A percentile compares a stretch with the other conserved stretches of the same genome.
Conservation (phyloP, 2,113 vertebrate genomes). For the Cyanoderma ruficeps region DNA sequence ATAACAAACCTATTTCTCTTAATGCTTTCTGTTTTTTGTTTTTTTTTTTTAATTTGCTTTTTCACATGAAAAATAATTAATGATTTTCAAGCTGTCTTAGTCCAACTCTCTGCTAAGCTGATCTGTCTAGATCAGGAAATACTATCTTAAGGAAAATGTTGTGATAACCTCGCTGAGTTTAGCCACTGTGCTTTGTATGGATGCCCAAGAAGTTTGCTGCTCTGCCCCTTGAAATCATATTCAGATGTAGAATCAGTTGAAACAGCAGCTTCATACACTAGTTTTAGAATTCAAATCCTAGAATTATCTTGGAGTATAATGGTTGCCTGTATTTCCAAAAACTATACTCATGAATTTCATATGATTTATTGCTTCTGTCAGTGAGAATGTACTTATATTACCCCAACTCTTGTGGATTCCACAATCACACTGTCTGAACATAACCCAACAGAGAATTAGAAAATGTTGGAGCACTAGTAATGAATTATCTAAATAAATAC, state of each 20-base stretch:
- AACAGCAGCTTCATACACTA: background rate
- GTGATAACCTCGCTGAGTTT: background rate
- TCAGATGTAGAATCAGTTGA: background rate
- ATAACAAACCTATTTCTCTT: background rate
- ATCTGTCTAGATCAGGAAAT: background rate
- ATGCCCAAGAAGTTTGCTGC: background rate
- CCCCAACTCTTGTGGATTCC: background rate
- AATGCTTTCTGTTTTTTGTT: background rate
- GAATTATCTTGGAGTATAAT: background rate
- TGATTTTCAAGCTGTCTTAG: background rate
- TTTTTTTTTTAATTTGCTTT: background rate
- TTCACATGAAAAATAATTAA: background rate
- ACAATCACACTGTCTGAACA: background rate
- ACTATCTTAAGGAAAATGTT: background rate
- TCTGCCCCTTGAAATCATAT: background rate
- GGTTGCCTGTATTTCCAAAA: background rate
- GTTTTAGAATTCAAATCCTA: background rate
- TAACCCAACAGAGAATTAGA: background rate
- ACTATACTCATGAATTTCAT: background rate
- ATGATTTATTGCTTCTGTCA: background rate
- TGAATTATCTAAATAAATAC: slow-evolving; percentile 3
- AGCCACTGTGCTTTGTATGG: background rate
- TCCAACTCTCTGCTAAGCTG: background rate
- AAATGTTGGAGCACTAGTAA: background rate
- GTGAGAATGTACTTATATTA: background rate